These are phyloP conservation scores for Formica exsecta DNA, from an alignment of 1,140 invertebrate species.

Conservation along the genomic window DNA sequence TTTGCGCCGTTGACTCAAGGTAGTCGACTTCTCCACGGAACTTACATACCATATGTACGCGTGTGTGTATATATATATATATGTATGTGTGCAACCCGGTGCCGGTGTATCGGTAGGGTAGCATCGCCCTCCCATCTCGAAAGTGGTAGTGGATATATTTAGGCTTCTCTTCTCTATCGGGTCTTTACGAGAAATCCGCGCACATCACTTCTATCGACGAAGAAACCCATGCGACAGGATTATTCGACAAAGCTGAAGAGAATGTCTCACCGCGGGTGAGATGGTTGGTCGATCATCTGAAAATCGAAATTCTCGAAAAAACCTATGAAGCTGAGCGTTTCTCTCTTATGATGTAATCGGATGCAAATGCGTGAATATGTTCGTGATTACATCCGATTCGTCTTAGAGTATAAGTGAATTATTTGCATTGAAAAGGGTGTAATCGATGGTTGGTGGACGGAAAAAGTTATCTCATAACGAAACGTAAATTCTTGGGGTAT, in stretches of 20 bases:
- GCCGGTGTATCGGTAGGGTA: background rate
- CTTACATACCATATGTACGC: conserved; percentile 25
- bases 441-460: background rate
- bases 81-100: background rate
- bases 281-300: conserved; percentile 36
- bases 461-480: background rate
- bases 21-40: conserved; percentile 59
- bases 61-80: background rate
- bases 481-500: background rate
- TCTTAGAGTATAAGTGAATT: background rate
- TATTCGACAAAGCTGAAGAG: conserved; percentile 34
- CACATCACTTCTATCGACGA: conserved; percentile 24
- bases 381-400: conserved; percentile 1
- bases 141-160: conserved; percentile 61
- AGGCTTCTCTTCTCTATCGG: conserved; percentile 17
- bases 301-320: conserved; percentile 1
- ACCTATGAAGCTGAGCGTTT: conserved; percentile 34
- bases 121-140: background rate
- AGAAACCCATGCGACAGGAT: conserved; percentile 63
- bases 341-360: conserved; percentile 8
- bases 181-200: background rate
- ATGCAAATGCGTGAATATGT: conserved; percentile 28
- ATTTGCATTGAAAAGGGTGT: background rate
- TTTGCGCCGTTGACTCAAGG: conserved; percentile 67
- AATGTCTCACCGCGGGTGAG: conserved; percentile 40